A percentile compares a stretch with the other conserved stretches of the same genome.
These are phyloP conservation scores for Aeoliscus strigatus DNA, from an alignment of 2,797 vertebrate genomes.

Conservation along the genomic window DNA sequence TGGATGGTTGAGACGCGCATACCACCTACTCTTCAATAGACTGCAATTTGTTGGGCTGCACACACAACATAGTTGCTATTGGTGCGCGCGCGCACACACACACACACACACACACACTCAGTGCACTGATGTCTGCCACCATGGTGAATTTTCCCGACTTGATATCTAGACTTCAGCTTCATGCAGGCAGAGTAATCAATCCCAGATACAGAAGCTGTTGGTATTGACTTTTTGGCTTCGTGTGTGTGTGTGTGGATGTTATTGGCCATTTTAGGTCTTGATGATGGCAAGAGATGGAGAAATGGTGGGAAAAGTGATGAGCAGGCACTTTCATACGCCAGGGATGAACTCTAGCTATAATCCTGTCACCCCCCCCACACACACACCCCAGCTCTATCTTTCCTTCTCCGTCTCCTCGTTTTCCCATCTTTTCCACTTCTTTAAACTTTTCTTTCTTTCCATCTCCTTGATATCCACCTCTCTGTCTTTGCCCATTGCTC, in stretches of 20 bases:
- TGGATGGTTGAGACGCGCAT: too few relatives aligned
- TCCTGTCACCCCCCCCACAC: constrained; percentile 38
- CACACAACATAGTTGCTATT: too few relatives aligned
- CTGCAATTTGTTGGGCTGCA: constrained; percentile 9
- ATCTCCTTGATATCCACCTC: constrained; percentile 35
- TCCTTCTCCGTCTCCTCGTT: constrained; percentile 8
- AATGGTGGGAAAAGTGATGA: constrained; percentile 72
- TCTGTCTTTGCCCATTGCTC: constrained; percentile 44
- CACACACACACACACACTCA: neutral
- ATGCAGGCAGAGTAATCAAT: constrained; percentile 44
- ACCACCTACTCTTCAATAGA: neutral
- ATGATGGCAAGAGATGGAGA: constrained; percentile 58
- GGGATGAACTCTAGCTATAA: constrained; percentile 65
- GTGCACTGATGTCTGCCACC: neutral
- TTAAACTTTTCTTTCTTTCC: constrained; percentile 17
- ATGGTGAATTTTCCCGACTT: constrained; percentile 29
- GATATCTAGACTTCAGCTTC: constrained; percentile 44
- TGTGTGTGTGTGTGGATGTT: constrained; percentile 37
- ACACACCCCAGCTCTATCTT: neutral
- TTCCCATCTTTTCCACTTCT: constrained; percentile 18
- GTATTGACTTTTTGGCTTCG: constrained; percentile 22
- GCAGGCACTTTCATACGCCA: constrained; percentile 65
- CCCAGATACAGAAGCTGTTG: constrained; percentile 38
- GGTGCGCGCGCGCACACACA: too few relatives aligned
- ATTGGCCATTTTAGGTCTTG: constrained; percentile 54